A percentile compares a stretch with the other conserved stretches of the same genome.
phyloP scores from a whole-genome alignment of 2,113 vertebrate genomes.

The Butorides virescens region DNA sequence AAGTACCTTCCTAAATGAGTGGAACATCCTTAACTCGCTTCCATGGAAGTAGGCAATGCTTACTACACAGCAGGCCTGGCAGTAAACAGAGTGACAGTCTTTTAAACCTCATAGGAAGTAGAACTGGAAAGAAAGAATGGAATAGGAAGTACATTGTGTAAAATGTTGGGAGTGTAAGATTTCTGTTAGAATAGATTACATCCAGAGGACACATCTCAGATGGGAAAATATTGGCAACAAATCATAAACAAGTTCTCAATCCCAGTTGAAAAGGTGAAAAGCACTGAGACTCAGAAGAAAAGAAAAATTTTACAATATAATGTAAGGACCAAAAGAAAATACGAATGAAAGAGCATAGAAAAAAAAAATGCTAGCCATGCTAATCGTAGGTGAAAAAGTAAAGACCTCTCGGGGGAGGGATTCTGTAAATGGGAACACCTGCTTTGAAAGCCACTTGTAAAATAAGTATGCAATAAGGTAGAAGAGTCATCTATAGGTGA shows the following conservation, averaged over 20 bases:
- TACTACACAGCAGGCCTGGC: not conserved
- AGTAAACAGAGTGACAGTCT: not conserved
- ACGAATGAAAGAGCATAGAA: not conserved
- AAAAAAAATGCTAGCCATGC: not conserved
- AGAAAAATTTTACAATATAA: not conserved
- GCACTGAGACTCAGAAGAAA: not conserved
- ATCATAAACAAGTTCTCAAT: not conserved
- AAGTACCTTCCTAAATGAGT: not conserved
- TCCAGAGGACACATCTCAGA: not conserved
- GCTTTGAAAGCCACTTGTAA: not conserved
- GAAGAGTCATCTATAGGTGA: not conserved
- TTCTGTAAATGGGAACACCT: not conserved
- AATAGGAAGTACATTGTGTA: not conserved
- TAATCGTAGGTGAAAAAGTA: not conserved
- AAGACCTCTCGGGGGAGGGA: not conserved
- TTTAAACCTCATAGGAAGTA: not conserved
- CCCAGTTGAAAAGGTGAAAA: not conserved
- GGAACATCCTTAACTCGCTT: not conserved
- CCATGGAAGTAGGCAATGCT: not conserved
- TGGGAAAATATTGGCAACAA: not conserved
- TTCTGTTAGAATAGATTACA: not conserved
- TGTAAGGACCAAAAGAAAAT: not conserved
- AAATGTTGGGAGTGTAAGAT: not conserved
- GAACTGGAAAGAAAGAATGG: not conserved
- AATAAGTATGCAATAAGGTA: not conserved